Base-by-base conservation (phyloP, 2,888 invertebrate genomes). In the Brachypterus glaber region DNA sequence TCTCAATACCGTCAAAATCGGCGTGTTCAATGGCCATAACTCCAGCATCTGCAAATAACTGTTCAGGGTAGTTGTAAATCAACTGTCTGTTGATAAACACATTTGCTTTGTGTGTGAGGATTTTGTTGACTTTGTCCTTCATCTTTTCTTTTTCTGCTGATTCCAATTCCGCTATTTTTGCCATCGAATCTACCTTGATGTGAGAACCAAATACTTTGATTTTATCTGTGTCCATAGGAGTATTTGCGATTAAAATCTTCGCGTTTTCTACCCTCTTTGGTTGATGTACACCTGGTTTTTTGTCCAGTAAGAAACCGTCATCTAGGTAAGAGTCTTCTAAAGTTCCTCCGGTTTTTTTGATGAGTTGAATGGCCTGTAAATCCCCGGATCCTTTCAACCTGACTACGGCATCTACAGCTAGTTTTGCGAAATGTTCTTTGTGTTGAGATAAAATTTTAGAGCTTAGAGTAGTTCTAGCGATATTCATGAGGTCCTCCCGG, bases 11-110 rank as follows among this genome's bases (percentile, higher is more conserved):
- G 64, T 98, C 97, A 62, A 99, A 99, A 65, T 99, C 98, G 2
- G 98, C 98, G 64, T 99, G 98, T 61, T 99, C 98, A 52, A 99
- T 98, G 1, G 98, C 96, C 97, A 98, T 98, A 5, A 97, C 79
- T 32, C 90, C 88, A 30, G 92, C 90, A 70, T 99, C 98, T 25
- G 97, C 93, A 66, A 99, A 99, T 52, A 99, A 68, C 67, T 99
- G 98, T 66, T 99, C 98, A 0, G 98, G 98, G 65, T 99, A 98
- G 68, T 99, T 99, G 73, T 99, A 99, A 66, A 99, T 99, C 49
- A 99, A 71, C 67, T 99, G 98, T 76, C 89, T 83, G 69, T 98
- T 98, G 60, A 98, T 93, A 63, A 98, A 99, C 0, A 98, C 97
- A 68, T 89, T 98, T 69, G 88, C 87, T 50, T 90, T 87, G 66